phyloP scores from a whole-genome alignment of 2,113 vertebrate genomes.

The Pleuronectes platessa region DNA sequence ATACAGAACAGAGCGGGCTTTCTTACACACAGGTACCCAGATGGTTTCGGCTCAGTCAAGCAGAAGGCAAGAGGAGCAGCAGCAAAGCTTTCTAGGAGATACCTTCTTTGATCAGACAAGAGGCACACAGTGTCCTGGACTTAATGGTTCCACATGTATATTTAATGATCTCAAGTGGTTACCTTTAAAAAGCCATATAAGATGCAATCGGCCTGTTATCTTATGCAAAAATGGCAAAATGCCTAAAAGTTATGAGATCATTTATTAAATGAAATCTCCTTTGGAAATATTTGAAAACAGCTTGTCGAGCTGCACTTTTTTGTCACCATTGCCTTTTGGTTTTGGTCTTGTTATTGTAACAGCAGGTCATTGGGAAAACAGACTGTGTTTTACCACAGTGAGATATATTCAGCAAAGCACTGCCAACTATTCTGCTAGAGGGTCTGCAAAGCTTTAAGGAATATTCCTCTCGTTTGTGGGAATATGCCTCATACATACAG shows the following conservation, averaged over 20 bases:
- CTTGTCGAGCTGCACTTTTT: not conserved
- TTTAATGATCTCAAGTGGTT: constrained; percentile 20
- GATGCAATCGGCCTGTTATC: not conserved
- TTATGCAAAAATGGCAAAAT: not conserved
- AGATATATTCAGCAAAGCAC: not conserved
- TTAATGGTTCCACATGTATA: not conserved
- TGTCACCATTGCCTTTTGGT: not conserved
- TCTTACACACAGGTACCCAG: not conserved
- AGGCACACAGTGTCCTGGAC: not conserved
- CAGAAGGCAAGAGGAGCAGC: constrained; percentile 8
- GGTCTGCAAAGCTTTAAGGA: not conserved
- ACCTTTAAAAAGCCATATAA: constrained; percentile 17
- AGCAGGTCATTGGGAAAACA: not conserved
- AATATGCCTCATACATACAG: not conserved
- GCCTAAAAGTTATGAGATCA: constrained; percentile 13
- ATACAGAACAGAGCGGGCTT: not conserved
- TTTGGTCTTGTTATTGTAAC: not conserved
- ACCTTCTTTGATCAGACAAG: not conserved
- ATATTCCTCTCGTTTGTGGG: not conserved
- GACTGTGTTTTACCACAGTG: no score
- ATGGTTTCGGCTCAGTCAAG: not conserved
- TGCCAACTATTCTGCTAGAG: not conserved
- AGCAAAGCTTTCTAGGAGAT: constrained; percentile 2
- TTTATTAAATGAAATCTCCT: constrained; percentile 20
- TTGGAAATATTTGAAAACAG: not conserved